Evolutionary conservation across 2,888 invertebrate species (phyloP).

Genomic region (Campoplex nolae): DNA sequence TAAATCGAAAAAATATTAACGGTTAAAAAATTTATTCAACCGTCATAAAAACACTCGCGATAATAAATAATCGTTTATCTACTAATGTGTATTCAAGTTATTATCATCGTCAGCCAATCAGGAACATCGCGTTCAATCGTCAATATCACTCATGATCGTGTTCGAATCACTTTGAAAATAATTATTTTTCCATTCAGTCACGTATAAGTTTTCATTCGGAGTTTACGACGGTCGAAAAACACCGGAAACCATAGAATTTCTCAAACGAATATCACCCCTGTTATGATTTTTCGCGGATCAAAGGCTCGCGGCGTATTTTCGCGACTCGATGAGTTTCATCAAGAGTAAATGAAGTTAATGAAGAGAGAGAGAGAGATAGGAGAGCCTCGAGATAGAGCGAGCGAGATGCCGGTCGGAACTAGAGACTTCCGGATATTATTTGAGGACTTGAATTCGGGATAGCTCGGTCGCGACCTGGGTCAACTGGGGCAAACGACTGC

Average conservation of each 20-base stretch:
- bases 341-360: background rate
- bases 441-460: constrained; percentile 54
- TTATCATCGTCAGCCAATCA: background rate
- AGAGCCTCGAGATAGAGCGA: background rate
- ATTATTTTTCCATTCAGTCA: background rate
- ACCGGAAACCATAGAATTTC: background rate
- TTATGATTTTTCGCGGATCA: background rate
- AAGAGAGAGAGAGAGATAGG: background rate
- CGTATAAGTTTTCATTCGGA: background rate
- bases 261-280: background rate
- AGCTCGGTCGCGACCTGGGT: constrained; percentile 77
- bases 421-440: constrained; percentile 58
- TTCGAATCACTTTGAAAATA: background rate
- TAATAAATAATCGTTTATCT: background rate
- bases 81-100: background rate
- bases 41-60: background rate
- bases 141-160: too few species aligned
- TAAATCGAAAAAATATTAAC: too few species aligned
- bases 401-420: constrained; percentile 45
- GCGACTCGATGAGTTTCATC: background rate
- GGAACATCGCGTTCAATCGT: background rate
- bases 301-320: background rate
- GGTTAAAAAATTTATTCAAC: background rate
- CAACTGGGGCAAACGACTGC: constrained; percentile 81
- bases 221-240: background rate